Conservation (phyloP, 2,797 vertebrate genomes). For the Enteromius anoplus region DNA sequence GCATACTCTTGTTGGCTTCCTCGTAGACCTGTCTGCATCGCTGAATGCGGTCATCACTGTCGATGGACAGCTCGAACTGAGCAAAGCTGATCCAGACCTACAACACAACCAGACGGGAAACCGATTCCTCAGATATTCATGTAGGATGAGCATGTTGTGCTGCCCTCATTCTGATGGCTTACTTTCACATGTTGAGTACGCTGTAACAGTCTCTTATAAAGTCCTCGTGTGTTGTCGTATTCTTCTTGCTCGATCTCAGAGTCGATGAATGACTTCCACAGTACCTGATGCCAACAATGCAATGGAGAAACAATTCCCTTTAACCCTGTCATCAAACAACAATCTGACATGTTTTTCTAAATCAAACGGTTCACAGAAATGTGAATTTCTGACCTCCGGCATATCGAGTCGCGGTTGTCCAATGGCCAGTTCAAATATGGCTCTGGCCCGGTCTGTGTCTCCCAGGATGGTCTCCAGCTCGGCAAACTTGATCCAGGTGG, state of each 20-base stretch:
- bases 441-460: conserved; percentile 86
- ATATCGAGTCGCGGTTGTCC: conserved; percentile 96
- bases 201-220: conserved; percentile 91
- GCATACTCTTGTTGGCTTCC: conserved; percentile 92
- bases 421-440: conserved; percentile 94
- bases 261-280: conserved; percentile 99
- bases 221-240: conserved; percentile 88
- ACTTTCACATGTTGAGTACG: conserved; percentile 97
- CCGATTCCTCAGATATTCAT: neutral
- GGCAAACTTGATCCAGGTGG: conserved; percentile 98
- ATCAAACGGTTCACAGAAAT: too few relatives aligned
- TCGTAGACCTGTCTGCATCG: conserved; percentile 90
- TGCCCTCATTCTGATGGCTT: conserved; percentile 18
- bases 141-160: neutral
- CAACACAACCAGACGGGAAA: neutral
- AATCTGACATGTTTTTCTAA: too few relatives aligned
- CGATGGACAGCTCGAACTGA: conserved; percentile 91
- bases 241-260: conserved; percentile 98
- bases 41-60: conserved; percentile 76
- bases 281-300: conserved; percentile 76
- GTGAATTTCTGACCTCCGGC: conserved; percentile 85
- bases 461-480: conserved; percentile 97
- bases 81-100: conserved; percentile 98
- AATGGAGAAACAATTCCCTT: neutral
- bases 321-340: neutral